Percentiles rank a stretch among this genome's conserved stretches.
These are phyloP conservation scores for Henricia sp. DNA, from an alignment of 53 echinoderm and acorn worm species.

Conservation along the genomic window DNA sequence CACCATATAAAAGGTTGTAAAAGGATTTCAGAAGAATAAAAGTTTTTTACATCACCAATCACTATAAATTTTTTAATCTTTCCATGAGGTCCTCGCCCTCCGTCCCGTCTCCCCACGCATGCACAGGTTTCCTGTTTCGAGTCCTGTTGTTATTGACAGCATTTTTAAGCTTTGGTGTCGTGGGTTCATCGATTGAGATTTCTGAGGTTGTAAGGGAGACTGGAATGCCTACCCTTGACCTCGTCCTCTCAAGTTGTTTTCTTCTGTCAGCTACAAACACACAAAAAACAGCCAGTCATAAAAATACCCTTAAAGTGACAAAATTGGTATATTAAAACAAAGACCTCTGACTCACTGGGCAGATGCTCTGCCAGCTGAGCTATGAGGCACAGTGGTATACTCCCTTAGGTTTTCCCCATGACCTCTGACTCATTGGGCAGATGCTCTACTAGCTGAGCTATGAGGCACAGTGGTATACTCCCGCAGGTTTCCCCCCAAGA, in stretches of 20 bases:
- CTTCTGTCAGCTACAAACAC: constrained; percentile 70
- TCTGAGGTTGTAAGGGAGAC: constrained; percentile 43
- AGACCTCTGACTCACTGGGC: too few species aligned
- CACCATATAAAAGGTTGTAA: too few species aligned
- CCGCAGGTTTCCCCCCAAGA: too few species aligned
- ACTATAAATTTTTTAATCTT: constrained; percentile 80
- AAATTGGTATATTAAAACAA: too few species aligned
- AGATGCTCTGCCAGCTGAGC: too few species aligned
- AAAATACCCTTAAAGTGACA: too few species aligned
- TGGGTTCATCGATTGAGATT: constrained; percentile 53
- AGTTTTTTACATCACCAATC: background rate
- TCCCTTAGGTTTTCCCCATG: too few species aligned
- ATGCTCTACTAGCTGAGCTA: too few species aligned
- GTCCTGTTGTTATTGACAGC: constrained; percentile 44
- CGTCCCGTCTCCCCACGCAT: constrained; percentile 31
- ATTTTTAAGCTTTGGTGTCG: constrained; percentile 7
- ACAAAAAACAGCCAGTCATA: background rate
- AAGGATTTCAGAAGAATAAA: too few species aligned
- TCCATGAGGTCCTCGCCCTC: constrained; percentile 74
- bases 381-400: too few species aligned
- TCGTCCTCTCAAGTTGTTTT: constrained; percentile 80
- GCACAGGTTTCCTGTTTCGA: constrained; percentile 36
- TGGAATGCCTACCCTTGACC: constrained; percentile 86
- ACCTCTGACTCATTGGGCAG: too few species aligned
- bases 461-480: too few species aligned